These are phyloP conservation scores for Lasioglossum baleicum DNA, from an alignment of 1,140 invertebrate genomes.

Conservation along the genomic window DNA sequence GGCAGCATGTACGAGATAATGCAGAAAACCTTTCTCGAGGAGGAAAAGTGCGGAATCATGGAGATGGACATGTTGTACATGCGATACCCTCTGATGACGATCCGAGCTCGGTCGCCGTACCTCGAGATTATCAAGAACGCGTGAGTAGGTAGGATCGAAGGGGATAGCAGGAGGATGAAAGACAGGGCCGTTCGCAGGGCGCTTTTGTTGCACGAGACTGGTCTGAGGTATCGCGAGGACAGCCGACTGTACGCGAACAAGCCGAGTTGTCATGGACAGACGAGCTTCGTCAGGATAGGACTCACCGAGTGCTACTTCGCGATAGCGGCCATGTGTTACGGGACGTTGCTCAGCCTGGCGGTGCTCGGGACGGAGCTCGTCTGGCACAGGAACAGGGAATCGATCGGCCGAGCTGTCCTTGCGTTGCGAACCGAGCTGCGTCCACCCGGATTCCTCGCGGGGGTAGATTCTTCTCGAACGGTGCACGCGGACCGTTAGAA, in stretches of 20 bases:
- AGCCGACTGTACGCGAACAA: conserved; percentile 81
- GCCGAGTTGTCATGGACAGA: conserved; percentile 80
- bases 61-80: conserved; percentile 83
- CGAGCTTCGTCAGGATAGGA: conserved; percentile 82
- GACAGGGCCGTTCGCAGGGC: conserved; percentile 71
- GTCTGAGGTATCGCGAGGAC: conserved; percentile 81
- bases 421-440: too few species aligned
- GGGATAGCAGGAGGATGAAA: too few species aligned
- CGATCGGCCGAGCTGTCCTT: background rate
- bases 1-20: conserved; percentile 83
- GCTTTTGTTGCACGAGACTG: conserved; percentile 82
- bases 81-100: conserved; percentile 81
- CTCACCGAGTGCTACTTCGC: conserved; percentile 81
- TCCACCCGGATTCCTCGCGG: too few species aligned
- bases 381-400: conserved; percentile 36
- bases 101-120: conserved; percentile 82
- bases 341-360: conserved; percentile 31
- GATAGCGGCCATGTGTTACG: conserved; percentile 65
- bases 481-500: too few species aligned
- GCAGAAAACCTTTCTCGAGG: conserved; percentile 83
- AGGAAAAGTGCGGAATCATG: conserved; percentile 84
- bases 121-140: conserved; percentile 84
- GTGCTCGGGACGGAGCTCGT: conserved; percentile 33
- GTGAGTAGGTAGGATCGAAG: too few species aligned
- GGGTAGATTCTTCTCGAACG: too few species aligned